These are phyloP conservation scores for Batillaria attramentaria DNA, from an alignment of 1,140 invertebrate genomes.

Conservation along the genomic window DNA sequence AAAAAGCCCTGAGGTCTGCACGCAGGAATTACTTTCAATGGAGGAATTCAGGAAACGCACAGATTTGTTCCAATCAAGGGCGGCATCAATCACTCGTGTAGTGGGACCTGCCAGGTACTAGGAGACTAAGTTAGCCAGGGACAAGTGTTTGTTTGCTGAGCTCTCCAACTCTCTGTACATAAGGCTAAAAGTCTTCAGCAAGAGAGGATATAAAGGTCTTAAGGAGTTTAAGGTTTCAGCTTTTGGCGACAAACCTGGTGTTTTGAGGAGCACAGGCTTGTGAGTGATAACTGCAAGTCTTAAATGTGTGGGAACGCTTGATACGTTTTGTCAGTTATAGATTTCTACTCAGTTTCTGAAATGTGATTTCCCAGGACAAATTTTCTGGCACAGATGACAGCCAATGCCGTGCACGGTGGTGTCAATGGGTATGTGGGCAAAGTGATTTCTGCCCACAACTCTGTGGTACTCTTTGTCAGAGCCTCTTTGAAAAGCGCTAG, in stretches of 20 bases:
- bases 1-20: too few relatives aligned
- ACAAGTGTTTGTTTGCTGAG: neutral
- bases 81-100: neutral
- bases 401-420: too few relatives aligned
- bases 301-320: neutral
- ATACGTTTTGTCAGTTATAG: neutral
- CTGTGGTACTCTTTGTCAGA: too few relatives aligned
- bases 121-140: neutral
- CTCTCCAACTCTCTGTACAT: neutral
- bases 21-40: too few relatives aligned
- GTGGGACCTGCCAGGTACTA: neutral
- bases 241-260: neutral
- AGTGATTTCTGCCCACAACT: too few relatives aligned
- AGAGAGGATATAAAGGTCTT: neutral
- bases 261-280: neutral
- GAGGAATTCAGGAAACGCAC: neutral
- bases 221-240: neutral
- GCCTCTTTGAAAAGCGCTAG: too few relatives aligned
- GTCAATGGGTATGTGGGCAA: too few relatives aligned
- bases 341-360: too few relatives aligned
- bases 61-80: neutral
- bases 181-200: neutral
- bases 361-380: too few relatives aligned
- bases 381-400: too few relatives aligned
- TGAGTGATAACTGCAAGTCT: neutral